Conservation (phyloP, 2,888 invertebrate species). For the Lamproptera curius region DNA sequence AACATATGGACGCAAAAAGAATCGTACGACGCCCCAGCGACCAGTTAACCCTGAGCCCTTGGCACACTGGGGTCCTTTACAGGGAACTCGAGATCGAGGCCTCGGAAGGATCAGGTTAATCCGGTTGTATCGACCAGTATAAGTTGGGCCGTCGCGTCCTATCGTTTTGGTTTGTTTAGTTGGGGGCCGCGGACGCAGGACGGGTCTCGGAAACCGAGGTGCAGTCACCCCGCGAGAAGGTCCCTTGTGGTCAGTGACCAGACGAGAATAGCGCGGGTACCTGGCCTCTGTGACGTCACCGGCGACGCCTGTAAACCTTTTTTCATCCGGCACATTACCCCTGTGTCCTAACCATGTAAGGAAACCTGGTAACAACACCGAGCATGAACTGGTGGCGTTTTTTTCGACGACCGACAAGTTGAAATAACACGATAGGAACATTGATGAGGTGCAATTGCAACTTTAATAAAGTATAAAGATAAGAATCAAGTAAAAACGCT, state of each 20-base stretch:
- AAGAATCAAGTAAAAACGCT: no score
- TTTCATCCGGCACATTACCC: slow-evolving; percentile 19
- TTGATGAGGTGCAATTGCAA: not conserved
- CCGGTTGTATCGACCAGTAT: slow-evolving; percentile 43
- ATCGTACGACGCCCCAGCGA: slow-evolving; percentile 44
- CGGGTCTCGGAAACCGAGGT: slow-evolving; percentile 48
- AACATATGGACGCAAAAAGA: slow-evolving; percentile 71
- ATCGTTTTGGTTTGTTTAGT: slow-evolving; percentile 30
- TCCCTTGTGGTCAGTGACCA: slow-evolving; percentile 73
- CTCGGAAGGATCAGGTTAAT: slow-evolving; percentile 39
- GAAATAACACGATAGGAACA: slow-evolving; percentile 5
- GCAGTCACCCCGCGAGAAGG: slow-evolving; percentile 74
- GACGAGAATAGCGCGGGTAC: slow-evolving; percentile 67
- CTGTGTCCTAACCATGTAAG: slow-evolving; percentile 12
- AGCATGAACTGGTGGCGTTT: slow-evolving; percentile 5
- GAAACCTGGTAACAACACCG: slow-evolving; percentile 6
- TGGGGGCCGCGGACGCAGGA: slow-evolving; percentile 22
- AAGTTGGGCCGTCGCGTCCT: slow-evolving; percentile 34
- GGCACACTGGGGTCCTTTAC: slow-evolving; percentile 48
- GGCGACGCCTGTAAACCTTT: slow-evolving; percentile 54
- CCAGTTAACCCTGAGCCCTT: slow-evolving; percentile 46
- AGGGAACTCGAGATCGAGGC: slow-evolving; percentile 42
- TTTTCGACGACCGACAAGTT: slow-evolving; percentile 1
- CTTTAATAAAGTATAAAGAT: no score
- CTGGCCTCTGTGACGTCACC: slow-evolving; percentile 47